A percentile compares a stretch with the other conserved stretches of the same genome.
phyloP scores from a whole-genome alignment of 2,797 vertebrate genomes.

The Trichosurus vulpecula region DNA sequence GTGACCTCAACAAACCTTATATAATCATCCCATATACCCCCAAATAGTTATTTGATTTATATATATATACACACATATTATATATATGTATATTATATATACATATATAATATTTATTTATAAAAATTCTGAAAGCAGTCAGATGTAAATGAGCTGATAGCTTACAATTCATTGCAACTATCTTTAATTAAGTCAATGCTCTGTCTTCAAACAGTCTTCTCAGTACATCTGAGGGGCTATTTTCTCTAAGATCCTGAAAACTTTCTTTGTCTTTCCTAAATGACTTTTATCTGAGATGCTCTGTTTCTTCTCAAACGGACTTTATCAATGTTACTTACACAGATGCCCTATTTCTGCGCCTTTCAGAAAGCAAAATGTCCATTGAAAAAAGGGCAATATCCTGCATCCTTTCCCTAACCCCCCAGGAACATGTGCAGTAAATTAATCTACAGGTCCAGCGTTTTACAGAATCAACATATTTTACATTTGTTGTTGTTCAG shows the following conservation, averaged over 20 bases:
- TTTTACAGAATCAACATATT: neutral
- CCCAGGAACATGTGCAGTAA: too few species aligned
- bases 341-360: neutral
- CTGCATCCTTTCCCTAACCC: neutral
- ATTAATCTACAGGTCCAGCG: too few species aligned
- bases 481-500: neutral
- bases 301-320: too few species aligned
- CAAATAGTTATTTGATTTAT: neutral
- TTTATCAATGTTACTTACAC: too few species aligned
- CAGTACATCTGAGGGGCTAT: neutral
- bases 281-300: neutral
- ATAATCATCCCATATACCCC: neutral
- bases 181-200: neutral
- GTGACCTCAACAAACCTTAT: neutral
- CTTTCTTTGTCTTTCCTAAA: neutral
- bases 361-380: neutral
- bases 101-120: too few species aligned
- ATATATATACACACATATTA: too few species aligned
- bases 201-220: neutral
- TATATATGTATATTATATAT: too few species aligned
- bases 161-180: neutral
- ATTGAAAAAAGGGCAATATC: neutral
- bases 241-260: neutral
- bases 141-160: neutral
- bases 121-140: neutral